A percentile compares a stretch with the other conserved stretches of the same genome.
These are phyloP conservation scores for Alsophila aescularia DNA, from an alignment of 2,888 invertebrate genomes.

Conservation along the genomic window DNA sequence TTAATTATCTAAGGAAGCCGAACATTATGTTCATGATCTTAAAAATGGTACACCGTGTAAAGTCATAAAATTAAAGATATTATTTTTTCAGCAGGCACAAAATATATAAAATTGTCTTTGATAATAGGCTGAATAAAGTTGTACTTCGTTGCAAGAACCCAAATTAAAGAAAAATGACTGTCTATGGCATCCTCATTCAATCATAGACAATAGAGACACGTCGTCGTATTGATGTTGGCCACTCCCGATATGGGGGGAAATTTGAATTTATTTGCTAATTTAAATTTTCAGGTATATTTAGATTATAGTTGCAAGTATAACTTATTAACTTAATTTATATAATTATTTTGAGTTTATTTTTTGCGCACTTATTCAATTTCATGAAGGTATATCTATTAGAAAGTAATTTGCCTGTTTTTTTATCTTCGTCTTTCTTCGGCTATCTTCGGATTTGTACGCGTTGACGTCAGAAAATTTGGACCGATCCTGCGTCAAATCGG, in stretches of 20 bases:
- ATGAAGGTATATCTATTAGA: background rate
- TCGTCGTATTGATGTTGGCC: conserved; percentile 79
- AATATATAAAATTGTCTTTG: background rate
- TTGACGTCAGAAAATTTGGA: conserved; percentile 77
- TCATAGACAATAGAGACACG: conserved; percentile 75
- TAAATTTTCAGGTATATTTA: conserved; percentile 18
- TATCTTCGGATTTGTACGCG: conserved; percentile 65
- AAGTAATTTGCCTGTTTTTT: conserved; percentile 42
- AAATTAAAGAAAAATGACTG: conserved; percentile 32
- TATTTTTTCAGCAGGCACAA: no score
- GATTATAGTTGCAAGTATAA: background rate
- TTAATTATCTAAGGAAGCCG: no score
- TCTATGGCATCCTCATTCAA: conserved; percentile 54
- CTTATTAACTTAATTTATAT: conserved; percentile 24
- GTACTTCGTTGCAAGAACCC: background rate
- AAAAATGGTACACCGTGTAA: no score
- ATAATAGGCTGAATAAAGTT: no score
- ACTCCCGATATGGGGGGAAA: conserved; percentile 77
- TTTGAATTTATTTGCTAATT: conserved; percentile 49
- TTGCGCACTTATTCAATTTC: background rate
- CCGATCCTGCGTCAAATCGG: conserved; percentile 75
- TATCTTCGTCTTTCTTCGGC: conserved; percentile 63
- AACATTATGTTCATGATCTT: no score
- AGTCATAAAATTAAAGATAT: background rate
- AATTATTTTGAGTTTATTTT: background rate